Percentiles rank a stretch among this genome's conserved stretches.
Evolutionary conservation across 2,797 vertebrate genomes (phyloP).

Genomic region (Pipistrellus pipistrellus): DNA sequence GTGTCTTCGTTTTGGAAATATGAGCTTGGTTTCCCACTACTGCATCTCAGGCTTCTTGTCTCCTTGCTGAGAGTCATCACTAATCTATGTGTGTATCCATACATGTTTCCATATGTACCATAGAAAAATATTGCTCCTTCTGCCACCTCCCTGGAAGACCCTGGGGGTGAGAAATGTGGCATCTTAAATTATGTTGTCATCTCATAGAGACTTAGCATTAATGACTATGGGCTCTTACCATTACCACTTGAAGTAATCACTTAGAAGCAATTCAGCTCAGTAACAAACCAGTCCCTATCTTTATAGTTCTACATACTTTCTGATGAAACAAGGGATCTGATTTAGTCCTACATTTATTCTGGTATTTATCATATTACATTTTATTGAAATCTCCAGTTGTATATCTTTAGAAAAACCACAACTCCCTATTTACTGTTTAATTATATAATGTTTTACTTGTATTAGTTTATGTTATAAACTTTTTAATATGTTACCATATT

Average conservation of each 20-base stretch:
- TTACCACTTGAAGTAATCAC: conserved; percentile 35
- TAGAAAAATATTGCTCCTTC: conserved; percentile 37
- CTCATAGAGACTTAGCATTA: conserved; percentile 53
- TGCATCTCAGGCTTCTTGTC: neutral
- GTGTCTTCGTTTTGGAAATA: conserved; percentile 78
- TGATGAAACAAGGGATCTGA: conserved; percentile 28
- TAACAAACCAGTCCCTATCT: neutral
- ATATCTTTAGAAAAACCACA: neutral
- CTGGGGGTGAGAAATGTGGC: conserved; percentile 36
- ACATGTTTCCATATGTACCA: neutral
- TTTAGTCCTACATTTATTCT: conserved; percentile 25
- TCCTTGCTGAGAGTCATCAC: conserved; percentile 61
- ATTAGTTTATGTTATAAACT: neutral
- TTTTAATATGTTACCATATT: neutral
- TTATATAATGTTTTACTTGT: neutral
- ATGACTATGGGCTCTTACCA: conserved; percentile 31
- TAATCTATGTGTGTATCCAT: neutral
- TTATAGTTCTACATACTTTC: neutral
- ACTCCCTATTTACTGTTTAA: neutral
- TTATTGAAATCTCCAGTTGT: neutral
- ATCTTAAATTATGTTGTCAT: conserved; percentile 58
- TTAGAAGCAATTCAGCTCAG: neutral
- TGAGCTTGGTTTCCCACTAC: conserved; percentile 74
- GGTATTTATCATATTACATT: conserved; percentile 23
- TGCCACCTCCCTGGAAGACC: conserved; percentile 49